Conservation (phyloP, 92 coral and sea anemone species). For the Phenganax subtilis region DNA sequence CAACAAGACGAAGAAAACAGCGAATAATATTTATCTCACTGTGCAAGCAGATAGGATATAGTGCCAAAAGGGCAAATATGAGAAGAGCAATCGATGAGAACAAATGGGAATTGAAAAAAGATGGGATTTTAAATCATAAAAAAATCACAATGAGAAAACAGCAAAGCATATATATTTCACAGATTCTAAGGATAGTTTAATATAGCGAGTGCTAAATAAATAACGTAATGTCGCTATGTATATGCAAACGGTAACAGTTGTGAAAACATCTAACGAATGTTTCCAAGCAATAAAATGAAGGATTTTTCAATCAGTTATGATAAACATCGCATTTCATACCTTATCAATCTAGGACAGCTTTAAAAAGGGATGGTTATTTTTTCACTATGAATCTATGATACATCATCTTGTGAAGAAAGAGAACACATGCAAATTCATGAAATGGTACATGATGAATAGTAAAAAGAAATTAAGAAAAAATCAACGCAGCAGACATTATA, state of each 20-base stretch:
- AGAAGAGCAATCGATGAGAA: too few relatives aligned
- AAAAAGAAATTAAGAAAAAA: too few relatives aligned
- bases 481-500: too few relatives aligned
- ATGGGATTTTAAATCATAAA: too few relatives aligned
- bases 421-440: background rate
- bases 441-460: too few relatives aligned
- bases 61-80: too few relatives aligned
- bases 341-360: conserved; percentile 12
- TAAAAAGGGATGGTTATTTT: background rate
- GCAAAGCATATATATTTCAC: background rate
- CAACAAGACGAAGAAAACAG: background rate
- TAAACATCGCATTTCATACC: conserved; percentile 7
- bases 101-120: too few relatives aligned
- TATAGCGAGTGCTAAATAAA: conserved; percentile 7
- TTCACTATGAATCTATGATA: background rate
- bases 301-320: background rate
- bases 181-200: background rate
- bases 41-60: too few relatives aligned
- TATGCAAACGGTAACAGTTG: background rate
- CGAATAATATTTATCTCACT: too few relatives aligned
- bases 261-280: conserved; percentile 1
- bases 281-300: background rate
- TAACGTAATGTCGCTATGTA: too few relatives aligned
- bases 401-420: background rate
- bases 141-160: background rate